These are phyloP conservation scores for Subanguina moxae DNA, from an alignment of 1,140 invertebrate species.

Conservation along the genomic window DNA sequence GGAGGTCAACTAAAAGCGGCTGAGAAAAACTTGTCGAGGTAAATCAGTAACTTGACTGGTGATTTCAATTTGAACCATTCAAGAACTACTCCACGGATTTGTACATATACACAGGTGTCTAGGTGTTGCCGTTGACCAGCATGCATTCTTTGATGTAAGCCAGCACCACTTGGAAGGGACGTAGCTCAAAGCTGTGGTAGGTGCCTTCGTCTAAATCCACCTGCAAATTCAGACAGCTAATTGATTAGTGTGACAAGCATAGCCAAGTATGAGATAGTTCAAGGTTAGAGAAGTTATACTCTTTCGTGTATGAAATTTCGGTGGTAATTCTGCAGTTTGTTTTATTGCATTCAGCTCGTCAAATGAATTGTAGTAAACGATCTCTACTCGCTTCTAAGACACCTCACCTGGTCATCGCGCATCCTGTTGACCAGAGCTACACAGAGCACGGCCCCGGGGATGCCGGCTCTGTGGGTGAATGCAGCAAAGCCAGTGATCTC, in stretches of 20 bases:
- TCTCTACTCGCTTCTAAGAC: too few species aligned
- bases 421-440: conserved; percentile 9
- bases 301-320: too few species aligned
- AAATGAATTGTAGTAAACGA: too few species aligned
- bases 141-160: conserved; percentile 72
- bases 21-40: too few species aligned
- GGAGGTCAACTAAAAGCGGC: too few species aligned
- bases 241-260: too few species aligned
- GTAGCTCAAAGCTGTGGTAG: conserved; percentile 82
- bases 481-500: conserved; percentile 86
- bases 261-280: too few species aligned
- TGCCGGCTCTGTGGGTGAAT: conserved; percentile 85
- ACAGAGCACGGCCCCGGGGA: conserved; percentile 70
- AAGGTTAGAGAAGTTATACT: too few species aligned
- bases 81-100: too few species aligned
- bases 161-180: conserved; percentile 80
- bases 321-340: too few species aligned
- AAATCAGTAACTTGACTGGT: neutral
- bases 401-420: neutral
- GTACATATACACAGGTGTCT: too few species aligned
- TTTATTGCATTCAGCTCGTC: too few species aligned
- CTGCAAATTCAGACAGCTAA: conserved; percentile 73
- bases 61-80: neutral
- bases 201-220: conserved; percentile 82
- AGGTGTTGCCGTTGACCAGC: conserved; percentile 3